These are phyloP conservation scores for Xenopus laevis DNA, from an alignment of 2,113 vertebrate species.

Conservation along the genomic window DNA sequence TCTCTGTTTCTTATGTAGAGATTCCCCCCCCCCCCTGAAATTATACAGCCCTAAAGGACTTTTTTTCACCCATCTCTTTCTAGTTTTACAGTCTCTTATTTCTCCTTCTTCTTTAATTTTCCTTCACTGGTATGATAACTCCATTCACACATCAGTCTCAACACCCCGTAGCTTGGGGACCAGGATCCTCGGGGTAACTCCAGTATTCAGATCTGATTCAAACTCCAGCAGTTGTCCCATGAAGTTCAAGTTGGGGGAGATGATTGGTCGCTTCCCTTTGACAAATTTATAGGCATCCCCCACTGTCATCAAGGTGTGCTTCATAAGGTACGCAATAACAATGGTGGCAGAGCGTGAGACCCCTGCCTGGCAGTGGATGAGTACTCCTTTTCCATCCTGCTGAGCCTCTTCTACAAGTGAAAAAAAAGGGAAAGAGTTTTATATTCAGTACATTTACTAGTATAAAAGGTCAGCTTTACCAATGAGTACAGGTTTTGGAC, in stretches of 20 bases:
- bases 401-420: constrained; percentile 73
- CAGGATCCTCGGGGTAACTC: constrained; percentile 77
- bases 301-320: constrained; percentile 84
- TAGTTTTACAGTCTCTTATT: constrained; percentile 11
- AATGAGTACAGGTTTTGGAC: too few species aligned
- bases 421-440: neutral
- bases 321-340: constrained; percentile 82
- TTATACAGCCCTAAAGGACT: too few species aligned
- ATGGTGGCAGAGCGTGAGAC: constrained; percentile 80
- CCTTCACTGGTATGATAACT: neutral
- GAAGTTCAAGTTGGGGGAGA: constrained; percentile 81
- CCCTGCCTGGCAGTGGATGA: constrained; percentile 81
- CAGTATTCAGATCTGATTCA: constrained; percentile 77
- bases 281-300: constrained; percentile 81
- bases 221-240: constrained; percentile 82
- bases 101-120: neutral
- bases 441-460: too few species aligned
- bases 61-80: too few species aligned
- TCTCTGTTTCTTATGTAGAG: too few species aligned
- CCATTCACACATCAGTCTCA: constrained; percentile 71
- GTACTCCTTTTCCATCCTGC: constrained; percentile 72
- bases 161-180: constrained; percentile 74
- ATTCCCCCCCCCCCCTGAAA: too few species aligned
- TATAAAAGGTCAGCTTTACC: too few species aligned
- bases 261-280: constrained; percentile 71